phyloP scores from a whole-genome alignment of 2,888 invertebrate genomes.

The Caenorhabditis uteleia region DNA sequence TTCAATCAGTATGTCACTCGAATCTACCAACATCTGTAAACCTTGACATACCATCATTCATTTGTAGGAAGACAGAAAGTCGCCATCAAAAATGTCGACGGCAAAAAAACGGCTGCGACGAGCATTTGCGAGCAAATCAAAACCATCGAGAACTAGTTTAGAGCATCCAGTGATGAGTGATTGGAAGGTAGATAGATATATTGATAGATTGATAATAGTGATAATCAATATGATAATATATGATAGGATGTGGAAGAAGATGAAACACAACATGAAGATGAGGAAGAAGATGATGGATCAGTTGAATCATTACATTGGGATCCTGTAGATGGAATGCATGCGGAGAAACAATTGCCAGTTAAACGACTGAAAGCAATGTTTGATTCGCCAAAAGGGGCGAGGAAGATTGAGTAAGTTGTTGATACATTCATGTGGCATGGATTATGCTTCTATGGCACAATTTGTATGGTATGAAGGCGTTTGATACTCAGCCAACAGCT shows the following conservation, averaged over 20 bases:
- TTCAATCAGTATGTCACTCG: too few relatives aligned
- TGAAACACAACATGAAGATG: slow-evolving; percentile 31
- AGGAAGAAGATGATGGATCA: slow-evolving; percentile 46
- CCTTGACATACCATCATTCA: neutral
- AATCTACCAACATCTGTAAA: slow-evolving; percentile 2
- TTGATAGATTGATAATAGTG: too few relatives aligned
- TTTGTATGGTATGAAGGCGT: too few relatives aligned
- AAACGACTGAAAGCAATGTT: slow-evolving; percentile 64
- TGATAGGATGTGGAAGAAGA: slow-evolving; percentile 28
- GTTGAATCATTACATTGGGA: slow-evolving; percentile 65
- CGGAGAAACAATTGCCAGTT: slow-evolving; percentile 68
- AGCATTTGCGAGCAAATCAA: slow-evolving; percentile 48
- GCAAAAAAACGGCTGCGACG: slow-evolving; percentile 57
- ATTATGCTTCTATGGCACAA: too few relatives aligned
- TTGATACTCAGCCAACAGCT: too few relatives aligned
- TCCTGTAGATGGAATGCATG: slow-evolving; percentile 67
- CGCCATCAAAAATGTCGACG: slow-evolving; percentile 60
- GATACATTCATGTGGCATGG: too few relatives aligned
- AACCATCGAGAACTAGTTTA: slow-evolving; percentile 27
- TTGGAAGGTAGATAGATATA: slow-evolving; percentile 53
- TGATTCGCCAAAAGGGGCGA: slow-evolving; percentile 48
- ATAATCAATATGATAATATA: neutral
- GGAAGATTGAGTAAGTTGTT: slow-evolving; percentile 36
- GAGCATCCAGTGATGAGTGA: slow-evolving; percentile 57
- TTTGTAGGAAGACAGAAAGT: slow-evolving; percentile 43